Base-by-base conservation (phyloP, 1,140 invertebrate species). In the Dinothrombium tinctorium region DNA sequence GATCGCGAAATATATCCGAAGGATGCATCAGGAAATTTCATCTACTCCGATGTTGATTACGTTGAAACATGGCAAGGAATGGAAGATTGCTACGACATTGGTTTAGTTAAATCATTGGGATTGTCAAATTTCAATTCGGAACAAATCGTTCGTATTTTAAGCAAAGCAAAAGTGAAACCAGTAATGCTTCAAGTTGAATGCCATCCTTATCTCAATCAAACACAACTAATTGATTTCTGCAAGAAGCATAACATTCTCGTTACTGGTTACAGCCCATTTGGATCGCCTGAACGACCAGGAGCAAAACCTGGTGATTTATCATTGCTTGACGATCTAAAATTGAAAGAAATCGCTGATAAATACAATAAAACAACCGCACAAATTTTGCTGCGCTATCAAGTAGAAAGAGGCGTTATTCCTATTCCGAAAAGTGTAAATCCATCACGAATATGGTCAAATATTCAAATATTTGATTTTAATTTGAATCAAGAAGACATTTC, bases 81-180 rank as follows among this genome's bases (percentile, higher is more conserved):
- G 43, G 44, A 46, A 41, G 46, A 47, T 14, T 29, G 15, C 21
- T 31, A 45, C 7, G 60, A 68, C 17, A 59, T 71, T 33, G 80
- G 79, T 1, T 60, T 81, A 7, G 61, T 67, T 0, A 69, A 63
- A 36, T 73, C 73, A 41, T 79, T 92, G 51, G 84, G 86, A 0
- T 47, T 90, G 1, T 86, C 80, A 26, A 92, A 90, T 57, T 90
- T 90, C 53, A 87, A 82, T 54, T 70, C 65, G 19, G 55, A 66
- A 19, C 84, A 90, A 58, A 67, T 84, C 8, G 63, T 73, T 26
- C 43, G 14, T 8, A 40, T 51, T 40, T n/a, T 41, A 19, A 22
- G 22, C 4, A 41, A 33, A 11, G 20, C n/a, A 9, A 35, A n/a
- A 2, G 15, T 44, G 19, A 37, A 51, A 31, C 40, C 37, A 20